Percentiles rank a stretch among this genome's conserved stretches.
Conservation (phyloP, 2,888 invertebrate species). For the Patella caerulea region DNA sequence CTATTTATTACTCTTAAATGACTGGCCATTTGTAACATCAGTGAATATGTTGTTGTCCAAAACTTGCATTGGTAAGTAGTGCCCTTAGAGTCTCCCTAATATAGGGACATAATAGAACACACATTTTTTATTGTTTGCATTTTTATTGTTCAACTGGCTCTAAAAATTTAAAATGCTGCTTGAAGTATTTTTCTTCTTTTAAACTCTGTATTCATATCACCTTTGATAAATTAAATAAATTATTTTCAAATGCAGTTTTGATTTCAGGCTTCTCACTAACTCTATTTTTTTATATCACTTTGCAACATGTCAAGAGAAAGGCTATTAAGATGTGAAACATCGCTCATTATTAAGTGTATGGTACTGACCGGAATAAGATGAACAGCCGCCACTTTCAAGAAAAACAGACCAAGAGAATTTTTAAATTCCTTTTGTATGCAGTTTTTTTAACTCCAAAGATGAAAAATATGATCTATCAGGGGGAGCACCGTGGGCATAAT, state of each 20-base stretch:
- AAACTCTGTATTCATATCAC: not conserved
- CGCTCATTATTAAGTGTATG: not conserved
- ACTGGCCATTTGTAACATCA: not conserved
- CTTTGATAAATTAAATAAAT: not conserved
- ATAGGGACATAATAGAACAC: not conserved
- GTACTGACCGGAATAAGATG: not conserved
- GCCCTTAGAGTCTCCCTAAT: not conserved
- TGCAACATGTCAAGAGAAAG: not conserved
- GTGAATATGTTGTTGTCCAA: not conserved
- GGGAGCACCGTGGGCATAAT: not conserved
- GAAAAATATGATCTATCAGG: not conserved
- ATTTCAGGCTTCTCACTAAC: not conserved
- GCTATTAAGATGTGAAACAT: not conserved
- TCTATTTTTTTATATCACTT: not conserved
- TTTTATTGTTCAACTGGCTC: not conserved
- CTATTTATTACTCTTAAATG: conserved; percentile 1
- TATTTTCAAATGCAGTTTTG: not conserved
- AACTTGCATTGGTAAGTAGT: not conserved
- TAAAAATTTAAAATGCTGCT: not conserved
- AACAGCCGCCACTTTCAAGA: not conserved
- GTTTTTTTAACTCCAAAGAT: not conserved
- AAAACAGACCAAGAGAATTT: not conserved
- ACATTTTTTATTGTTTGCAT: not conserved
- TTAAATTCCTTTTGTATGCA: not conserved
- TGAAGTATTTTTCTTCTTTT: not conserved